Base-by-base conservation (phyloP, 2,888 invertebrate species). In the Terebella lapidaria region DNA sequence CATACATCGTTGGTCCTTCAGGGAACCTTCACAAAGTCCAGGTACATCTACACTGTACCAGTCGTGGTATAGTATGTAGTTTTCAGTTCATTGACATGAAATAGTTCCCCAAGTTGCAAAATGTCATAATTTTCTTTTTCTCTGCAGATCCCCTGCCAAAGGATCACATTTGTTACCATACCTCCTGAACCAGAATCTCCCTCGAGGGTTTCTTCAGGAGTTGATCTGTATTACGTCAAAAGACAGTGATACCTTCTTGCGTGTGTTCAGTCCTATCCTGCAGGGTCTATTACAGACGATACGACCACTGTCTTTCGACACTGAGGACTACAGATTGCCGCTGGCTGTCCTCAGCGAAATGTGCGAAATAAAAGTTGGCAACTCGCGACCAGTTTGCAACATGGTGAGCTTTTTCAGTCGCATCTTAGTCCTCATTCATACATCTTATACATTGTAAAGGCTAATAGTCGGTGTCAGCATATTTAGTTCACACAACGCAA, bases 321-420 rank as follows among this genome's bases (percentile, higher is more conserved):
- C 87, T 3, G 88, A 87, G 69, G 84, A 85, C 53, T 87, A 87
- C 73, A 81, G 86, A 54, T 82, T 84, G 66, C 88, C 90, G 15
- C 84, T 79, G 20, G 63, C 70, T n/a, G 87, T 88, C 56, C 83
- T 95, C 60, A 87, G 88, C 47, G 89, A 92, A 70, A 82, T 95
- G 65, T 88, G 90, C 72, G 90, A 91, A 70, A 86, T 93, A 61
- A 87, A 90, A 62, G 86, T 87, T 63, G 57, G 65, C 25, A 74
- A 71, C 64, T 64, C 62, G 15, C 85, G 93, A 2, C 94, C 94
- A 0, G 85, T 94, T 60, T 90, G 90, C 71, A 75, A 75, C 61
- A 62, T 81, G 74, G 81, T 81, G 69, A 67, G 73, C 71, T n/a
- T 26, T 10, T 35, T n/a, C n/a, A n/a, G 10, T 15, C n/a, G 42